phyloP scores from a whole-genome alignment of 2,888 invertebrate species.

The Standfussiana lucernea region DNA sequence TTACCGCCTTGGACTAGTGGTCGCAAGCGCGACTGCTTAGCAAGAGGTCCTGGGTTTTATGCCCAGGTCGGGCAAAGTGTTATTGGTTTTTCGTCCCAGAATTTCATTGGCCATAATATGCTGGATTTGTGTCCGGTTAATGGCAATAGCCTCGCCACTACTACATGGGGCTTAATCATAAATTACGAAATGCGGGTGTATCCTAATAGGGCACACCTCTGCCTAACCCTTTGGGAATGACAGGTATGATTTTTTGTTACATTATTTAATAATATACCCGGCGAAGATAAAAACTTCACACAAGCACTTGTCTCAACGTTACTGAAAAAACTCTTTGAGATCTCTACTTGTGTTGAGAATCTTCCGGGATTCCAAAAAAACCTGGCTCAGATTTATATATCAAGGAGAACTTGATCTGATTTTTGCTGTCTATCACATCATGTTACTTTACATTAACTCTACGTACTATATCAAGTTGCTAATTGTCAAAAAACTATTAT shows the following conservation, averaged over 20 bases:
- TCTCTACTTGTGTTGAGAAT: not conserved
- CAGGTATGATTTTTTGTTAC: not conserved
- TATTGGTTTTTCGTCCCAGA: not conserved
- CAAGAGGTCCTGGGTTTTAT: not conserved
- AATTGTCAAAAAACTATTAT: not conserved
- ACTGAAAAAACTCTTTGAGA: not conserved
- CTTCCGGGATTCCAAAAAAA: conserved; percentile 3
- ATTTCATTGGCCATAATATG: not conserved
- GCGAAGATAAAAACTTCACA: not conserved
- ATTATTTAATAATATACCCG: not conserved
- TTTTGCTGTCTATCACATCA: conserved; percentile 9
- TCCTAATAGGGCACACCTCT: too few relatives aligned
- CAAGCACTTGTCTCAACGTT: too few relatives aligned
- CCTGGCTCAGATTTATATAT: not conserved
- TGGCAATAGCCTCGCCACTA: not conserved
- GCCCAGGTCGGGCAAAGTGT: not conserved
- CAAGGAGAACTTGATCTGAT: not conserved
- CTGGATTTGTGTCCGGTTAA: not conserved
- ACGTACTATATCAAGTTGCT: not conserved
- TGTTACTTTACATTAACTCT: not conserved
- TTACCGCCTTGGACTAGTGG: not conserved
- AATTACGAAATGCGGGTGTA: too few relatives aligned
- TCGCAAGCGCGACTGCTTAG: not conserved
- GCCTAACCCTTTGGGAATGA: not conserved
- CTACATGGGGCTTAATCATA: too few relatives aligned